These are phyloP conservation scores for Scortum barcoo DNA, from an alignment of 2,113 vertebrate species.

Conservation along the genomic window DNA sequence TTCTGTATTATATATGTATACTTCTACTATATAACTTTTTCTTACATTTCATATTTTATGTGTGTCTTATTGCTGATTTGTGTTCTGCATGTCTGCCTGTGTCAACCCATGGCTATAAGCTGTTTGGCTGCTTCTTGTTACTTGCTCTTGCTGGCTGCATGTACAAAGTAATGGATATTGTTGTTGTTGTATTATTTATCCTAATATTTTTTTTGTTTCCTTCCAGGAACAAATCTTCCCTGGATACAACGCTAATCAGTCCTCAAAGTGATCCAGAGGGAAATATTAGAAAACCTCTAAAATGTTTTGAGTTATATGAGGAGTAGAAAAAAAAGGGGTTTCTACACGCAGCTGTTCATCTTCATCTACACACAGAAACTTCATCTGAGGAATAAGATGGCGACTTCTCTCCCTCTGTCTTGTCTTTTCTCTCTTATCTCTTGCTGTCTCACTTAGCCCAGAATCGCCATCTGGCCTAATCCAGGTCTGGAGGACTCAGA, in stretches of 20 bases:
- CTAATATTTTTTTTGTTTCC: too few species aligned
- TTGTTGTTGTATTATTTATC: too few species aligned
- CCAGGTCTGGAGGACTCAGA: not conserved
- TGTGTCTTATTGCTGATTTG: too few species aligned
- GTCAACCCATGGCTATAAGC: too few species aligned
- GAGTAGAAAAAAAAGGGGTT: not conserved
- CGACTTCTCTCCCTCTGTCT: not conserved
- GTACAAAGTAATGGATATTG: too few species aligned
- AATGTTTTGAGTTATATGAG: not conserved
- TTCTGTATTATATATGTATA: too few species aligned
- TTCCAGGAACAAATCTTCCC: not conserved
- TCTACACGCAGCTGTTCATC: conserved; percentile 1
- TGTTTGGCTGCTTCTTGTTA: not conserved
- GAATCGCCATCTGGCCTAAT: conserved; percentile 16
- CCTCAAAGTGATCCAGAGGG: conserved; percentile 1
- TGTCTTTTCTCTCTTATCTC: not conserved
- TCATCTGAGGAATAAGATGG: not conserved
- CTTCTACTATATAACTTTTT: not conserved
- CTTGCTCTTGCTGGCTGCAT: not conserved
- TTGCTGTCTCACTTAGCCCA: not conserved
- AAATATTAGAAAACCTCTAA: conserved; percentile 1
- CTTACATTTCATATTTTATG: too few species aligned
- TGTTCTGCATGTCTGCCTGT: too few species aligned
- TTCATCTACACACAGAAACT: conserved; percentile 9
- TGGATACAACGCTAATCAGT: conserved; percentile 20